A percentile compares a stretch with the other conserved stretches of the same genome.
These are phyloP conservation scores for Drosophila lacertosa DNA, from an alignment of 1,140 invertebrate genomes.

Conservation along the genomic window DNA sequence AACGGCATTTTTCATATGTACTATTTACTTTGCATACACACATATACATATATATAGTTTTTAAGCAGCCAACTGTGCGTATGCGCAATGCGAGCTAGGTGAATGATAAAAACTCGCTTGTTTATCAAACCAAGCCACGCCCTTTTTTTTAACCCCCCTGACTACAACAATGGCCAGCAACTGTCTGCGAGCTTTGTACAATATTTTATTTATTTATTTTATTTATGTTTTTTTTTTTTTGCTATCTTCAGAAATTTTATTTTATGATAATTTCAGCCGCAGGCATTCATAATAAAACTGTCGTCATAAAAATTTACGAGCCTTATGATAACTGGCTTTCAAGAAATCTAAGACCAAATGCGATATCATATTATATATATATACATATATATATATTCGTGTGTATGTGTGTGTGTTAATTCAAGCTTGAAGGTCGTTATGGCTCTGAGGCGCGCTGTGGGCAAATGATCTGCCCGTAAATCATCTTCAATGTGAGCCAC, in stretches of 20 bases:
- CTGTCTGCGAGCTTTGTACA: slow-evolving; percentile 4
- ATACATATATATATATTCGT: slow-evolving; percentile 2
- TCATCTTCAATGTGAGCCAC: slow-evolving; percentile 15
- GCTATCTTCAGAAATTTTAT: slow-evolving; percentile 20
- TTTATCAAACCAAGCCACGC: slow-evolving; percentile 20
- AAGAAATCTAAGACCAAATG: background rate
- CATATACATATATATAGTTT: slow-evolving; percentile 7
- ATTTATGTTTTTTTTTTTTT: slow-evolving; percentile 1
- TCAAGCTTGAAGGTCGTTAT: slow-evolving; percentile 10
- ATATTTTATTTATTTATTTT: too few relatives aligned
- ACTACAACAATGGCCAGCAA: slow-evolving; percentile 20
- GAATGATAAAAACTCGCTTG: slow-evolving; percentile 10
- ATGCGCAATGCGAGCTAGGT: slow-evolving; percentile 44
- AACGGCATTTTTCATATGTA: slow-evolving; percentile 58
- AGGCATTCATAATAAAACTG: slow-evolving; percentile 38
- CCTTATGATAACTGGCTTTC: slow-evolving; percentile 48
- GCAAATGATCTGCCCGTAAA: slow-evolving; percentile 10
- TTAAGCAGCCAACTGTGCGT: slow-evolving; percentile 42
- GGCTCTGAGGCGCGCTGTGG: background rate
- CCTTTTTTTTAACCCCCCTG: background rate
- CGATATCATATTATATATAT: background rate
- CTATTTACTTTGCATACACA: slow-evolving; percentile 23
- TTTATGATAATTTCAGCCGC: slow-evolving; percentile 62
- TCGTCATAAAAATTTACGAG: slow-evolving; percentile 53
- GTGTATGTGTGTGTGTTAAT: background rate